Base-by-base conservation (phyloP, 2,797 vertebrate species). In the Hafferia zeledoni region DNA sequence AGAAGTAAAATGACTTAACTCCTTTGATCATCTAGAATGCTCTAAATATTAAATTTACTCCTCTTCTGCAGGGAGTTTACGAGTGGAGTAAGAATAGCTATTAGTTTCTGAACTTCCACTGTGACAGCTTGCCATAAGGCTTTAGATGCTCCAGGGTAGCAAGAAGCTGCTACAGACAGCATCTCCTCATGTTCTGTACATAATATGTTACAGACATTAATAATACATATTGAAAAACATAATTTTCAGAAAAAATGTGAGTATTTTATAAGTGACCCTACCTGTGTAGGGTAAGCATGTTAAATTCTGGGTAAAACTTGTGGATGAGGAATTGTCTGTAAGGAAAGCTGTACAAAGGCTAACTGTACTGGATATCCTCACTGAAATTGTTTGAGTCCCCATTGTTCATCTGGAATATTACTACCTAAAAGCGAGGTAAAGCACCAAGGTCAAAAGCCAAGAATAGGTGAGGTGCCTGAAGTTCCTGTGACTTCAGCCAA, bases 111-210 rank as follows among this genome's bases (percentile, higher is more conserved):
- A 90, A 80, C 39, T 57, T 87, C 15, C 8, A 25, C 9, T 68
- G 27, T 6, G 76, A 31, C 28, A 67, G n/a, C 47, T 39, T 68
- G 33, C 35, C 0, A 0, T 16, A 60, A 49, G 35, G 23, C 27
- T 47, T 64, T 0, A 76, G 11, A 20, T 72, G 24, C 14, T 63
- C 30, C 10, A 46, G 33, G 3, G 2, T 35, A 80, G n/a, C 37
- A 74, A 55, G 59, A 63, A 77, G 17, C 33, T 57, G 61, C 53
- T 70, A 7, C 37, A 77, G 27, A 4, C 65, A 33, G 20, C 43
- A 79, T 15, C 71, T 9, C 24, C 30, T 52, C 7, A 1, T 0
- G 0, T 59, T 81, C 19, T 57, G 18, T 37, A 4, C 3, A n/a
- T 84, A 16, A 28, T 35, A 30, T 57, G 15, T 7, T 75, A 28